Base-by-base conservation (phyloP, 2,797 vertebrate species). In the Danio choprae region DNA sequence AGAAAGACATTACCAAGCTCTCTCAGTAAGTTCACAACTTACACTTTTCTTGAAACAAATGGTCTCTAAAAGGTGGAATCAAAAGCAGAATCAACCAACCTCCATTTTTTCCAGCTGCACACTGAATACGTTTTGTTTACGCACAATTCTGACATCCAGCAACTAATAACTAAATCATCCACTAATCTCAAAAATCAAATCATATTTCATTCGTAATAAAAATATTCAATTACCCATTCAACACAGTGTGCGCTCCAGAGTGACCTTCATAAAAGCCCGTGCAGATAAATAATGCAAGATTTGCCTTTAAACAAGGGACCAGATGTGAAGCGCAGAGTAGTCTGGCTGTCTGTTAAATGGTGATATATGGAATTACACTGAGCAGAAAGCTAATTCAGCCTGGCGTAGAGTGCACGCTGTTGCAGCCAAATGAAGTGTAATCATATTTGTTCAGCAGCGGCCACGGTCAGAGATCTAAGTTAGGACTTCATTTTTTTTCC, bases 341-440 rank as follows among this genome's bases (percentile, higher is more conserved):
- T 74, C 64, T 51, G 53, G 59, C 50, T 58, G 78, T 69, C 67
- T 73, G 46, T 65, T 76, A 60, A 70, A 46, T 55, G 70, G 38
- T 84, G 80, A 81, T 81, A 29, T 58, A 79, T 64, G 75, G 41
- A 73, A 74, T 80, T 67, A 53, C 53, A 48, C 48, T 16, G 62
- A 71, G 72, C 56, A 6, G 50, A 43, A 69, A 70, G 15, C 64
- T 75, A 79, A 79, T 71, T 79, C 38, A 63, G 59, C 41, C 73
- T 60, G 83, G 71, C 55, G 22, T 29, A 38, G 80, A 70, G 50
- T 74, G 56, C 53, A 46, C 16, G 15, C 18, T 48, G 43, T 44
- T 18, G 43, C 44, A 38, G 74, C 69, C 62, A 73, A 81, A 81
- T 63, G 55, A 81, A 68, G 40, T 29, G 44, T 77, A 59, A 81